A percentile compares a stretch with the other conserved stretches of the same genome.
Conservation (phyloP, 2,113 vertebrate species). For the Mormoops blainvillei region DNA sequence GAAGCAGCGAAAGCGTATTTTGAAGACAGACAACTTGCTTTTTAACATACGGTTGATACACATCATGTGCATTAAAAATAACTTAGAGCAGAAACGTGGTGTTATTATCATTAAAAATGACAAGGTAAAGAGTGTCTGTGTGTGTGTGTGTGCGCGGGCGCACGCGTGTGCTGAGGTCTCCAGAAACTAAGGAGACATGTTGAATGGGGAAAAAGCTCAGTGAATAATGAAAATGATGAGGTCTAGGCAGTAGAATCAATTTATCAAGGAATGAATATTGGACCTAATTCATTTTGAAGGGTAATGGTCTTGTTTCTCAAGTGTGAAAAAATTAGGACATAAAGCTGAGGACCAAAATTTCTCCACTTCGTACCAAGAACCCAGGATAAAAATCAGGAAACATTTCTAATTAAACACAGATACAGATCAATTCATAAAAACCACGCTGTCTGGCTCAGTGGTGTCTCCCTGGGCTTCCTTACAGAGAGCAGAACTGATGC, state of each 20-base stretch:
- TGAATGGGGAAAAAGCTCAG: background rate
- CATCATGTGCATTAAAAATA: background rate
- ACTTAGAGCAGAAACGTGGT: background rate
- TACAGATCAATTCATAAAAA: background rate
- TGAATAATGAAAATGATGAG: conserved; percentile 3
- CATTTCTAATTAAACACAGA: background rate
- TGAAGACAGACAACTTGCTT: background rate
- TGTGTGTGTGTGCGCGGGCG: background rate
- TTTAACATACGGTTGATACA: background rate
- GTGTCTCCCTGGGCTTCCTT: background rate
- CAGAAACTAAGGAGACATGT: background rate
- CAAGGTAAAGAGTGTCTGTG: background rate
- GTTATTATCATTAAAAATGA: background rate
- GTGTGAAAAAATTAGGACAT: background rate
- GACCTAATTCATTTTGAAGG: background rate
- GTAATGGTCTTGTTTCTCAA: background rate
- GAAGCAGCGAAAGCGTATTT: background rate
- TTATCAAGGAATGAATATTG: background rate
- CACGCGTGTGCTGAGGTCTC: background rate
- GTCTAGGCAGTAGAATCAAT: background rate
- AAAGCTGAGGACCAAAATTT: background rate
- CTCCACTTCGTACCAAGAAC: background rate
- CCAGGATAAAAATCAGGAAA: background rate
- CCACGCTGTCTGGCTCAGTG: background rate
- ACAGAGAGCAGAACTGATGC: background rate